Percentiles rank a stretch among this genome's conserved stretches.
Conservation (phyloP, 92 coral and sea anemone genomes). For the Nematostella vectensis region DNA sequence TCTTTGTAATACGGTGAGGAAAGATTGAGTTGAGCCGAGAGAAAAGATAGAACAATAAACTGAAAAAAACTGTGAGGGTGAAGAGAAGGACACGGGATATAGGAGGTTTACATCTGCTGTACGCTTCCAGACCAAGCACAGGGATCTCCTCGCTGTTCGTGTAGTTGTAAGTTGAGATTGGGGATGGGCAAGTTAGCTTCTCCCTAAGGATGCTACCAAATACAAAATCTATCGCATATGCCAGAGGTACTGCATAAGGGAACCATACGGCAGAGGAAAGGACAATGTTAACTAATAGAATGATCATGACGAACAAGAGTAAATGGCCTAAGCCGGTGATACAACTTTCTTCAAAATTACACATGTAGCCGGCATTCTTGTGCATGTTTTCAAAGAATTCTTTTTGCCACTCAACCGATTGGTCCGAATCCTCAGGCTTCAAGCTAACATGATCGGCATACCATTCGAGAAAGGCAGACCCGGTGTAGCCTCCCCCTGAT, state of each 20-base stretch:
- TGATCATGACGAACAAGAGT: conserved; percentile 21
- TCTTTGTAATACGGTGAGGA: too few relatives aligned
- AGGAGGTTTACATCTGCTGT: conserved; percentile 3
- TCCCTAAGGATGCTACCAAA: conserved; percentile 57
- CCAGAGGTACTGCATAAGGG: conserved; percentile 50
- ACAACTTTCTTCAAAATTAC: conserved; percentile 12
- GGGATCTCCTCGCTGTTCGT: background rate
- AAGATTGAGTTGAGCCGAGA: conserved; percentile 5
- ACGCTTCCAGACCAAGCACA: conserved; percentile 2
- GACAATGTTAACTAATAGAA: conserved; percentile 28
- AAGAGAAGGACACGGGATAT: background rate
- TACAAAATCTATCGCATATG: conserved; percentile 50
- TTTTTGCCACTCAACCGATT: background rate
- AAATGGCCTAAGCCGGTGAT: background rate
- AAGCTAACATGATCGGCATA: too few relatives aligned
- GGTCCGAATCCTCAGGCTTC: background rate
- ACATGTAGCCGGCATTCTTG: conserved; percentile 11
- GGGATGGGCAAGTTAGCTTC: background rate
- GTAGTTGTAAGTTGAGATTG: background rate
- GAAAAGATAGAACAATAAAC: background rate
- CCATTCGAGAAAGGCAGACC: conserved; percentile 80
- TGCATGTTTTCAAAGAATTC: conserved; percentile 13
- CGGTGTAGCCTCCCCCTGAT: conserved; percentile 88
- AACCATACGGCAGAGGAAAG: conserved; percentile 44
- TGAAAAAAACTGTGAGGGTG: background rate